phyloP scores from a whole-genome alignment of 2,113 vertebrate species.

The Micromys minutus region DNA sequence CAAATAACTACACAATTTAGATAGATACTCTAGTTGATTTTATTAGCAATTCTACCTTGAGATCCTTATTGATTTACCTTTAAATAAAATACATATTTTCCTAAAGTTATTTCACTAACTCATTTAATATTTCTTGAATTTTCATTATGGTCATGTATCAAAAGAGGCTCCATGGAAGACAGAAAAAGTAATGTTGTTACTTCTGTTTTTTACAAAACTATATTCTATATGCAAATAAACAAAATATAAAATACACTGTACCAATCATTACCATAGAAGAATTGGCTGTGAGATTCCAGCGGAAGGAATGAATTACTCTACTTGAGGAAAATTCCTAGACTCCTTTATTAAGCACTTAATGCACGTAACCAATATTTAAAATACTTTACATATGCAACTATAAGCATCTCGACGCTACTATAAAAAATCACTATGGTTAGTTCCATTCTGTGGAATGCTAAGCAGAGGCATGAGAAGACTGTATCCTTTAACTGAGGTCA shows the following conservation, averaged over 20 bases:
- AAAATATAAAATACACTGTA: neutral
- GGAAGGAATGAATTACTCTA: conserved; percentile 13
- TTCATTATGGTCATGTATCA: neutral
- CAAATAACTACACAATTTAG: conserved; percentile 33
- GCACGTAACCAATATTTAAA: conserved; percentile 25
- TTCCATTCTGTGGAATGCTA: neutral
- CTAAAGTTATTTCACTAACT: conserved; percentile 32
- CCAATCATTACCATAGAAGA: neutral
- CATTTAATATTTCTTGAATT: conserved; percentile 41
- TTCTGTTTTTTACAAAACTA: neutral
- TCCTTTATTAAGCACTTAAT: conserved; percentile 35
- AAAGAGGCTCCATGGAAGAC: neutral
- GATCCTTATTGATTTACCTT: conserved; percentile 30
- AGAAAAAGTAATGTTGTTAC: neutral
- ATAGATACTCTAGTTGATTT: conserved; percentile 27
- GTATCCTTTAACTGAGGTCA: neutral
- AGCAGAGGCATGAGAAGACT: neutral
- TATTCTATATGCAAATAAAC: neutral
- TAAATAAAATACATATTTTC: conserved; percentile 51
- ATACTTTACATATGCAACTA: neutral
- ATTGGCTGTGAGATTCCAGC: neutral
- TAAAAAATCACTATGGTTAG: conserved; percentile 22
- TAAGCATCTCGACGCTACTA: neutral
- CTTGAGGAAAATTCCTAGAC: neutral
- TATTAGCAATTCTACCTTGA: conserved; percentile 44